Conservation (phyloP, 2,888 invertebrate species). For the Priocnemis perturbator region DNA sequence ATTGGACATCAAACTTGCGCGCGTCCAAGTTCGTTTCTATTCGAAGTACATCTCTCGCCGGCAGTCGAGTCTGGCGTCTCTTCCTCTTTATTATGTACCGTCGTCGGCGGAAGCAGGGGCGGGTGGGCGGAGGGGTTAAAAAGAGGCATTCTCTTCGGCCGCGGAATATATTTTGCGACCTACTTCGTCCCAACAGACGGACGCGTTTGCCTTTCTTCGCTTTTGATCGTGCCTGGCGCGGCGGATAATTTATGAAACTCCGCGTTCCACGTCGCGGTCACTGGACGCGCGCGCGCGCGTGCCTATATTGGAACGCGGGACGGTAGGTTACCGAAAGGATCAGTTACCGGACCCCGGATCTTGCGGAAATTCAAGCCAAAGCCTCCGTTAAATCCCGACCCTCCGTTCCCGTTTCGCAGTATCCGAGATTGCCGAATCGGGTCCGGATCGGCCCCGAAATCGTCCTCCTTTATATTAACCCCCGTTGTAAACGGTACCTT, state of each 20-base stretch:
- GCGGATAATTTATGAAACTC: background rate
- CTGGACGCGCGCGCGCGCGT: too few species aligned
- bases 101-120: background rate
- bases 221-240: background rate
- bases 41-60: background rate
- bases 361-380: slow-evolving; percentile 34
- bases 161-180: background rate
- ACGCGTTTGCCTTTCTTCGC: background rate
- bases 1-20: slow-evolving; percentile 40
- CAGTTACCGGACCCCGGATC: slow-evolving; percentile 21
- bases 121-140: too few species aligned
- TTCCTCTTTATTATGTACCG: slow-evolving; percentile 3
- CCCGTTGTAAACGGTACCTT: slow-evolving; percentile 29
- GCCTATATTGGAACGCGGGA: too few species aligned
- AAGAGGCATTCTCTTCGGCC: too few species aligned
- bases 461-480: too few species aligned
- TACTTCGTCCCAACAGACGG: background rate
- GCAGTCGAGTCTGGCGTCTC: slow-evolving; percentile 5
- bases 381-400: slow-evolving; percentile 33
- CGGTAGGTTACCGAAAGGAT: background rate
- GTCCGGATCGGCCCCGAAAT: too few species aligned
- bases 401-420: slow-evolving; percentile 12
- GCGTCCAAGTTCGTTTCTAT: slow-evolving; percentile 30
- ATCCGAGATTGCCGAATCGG: slow-evolving; percentile 29
- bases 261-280: too few species aligned